Base-by-base conservation (phyloP, 92 coral and sea anemone genomes). In the Actinernus sp. region DNA sequence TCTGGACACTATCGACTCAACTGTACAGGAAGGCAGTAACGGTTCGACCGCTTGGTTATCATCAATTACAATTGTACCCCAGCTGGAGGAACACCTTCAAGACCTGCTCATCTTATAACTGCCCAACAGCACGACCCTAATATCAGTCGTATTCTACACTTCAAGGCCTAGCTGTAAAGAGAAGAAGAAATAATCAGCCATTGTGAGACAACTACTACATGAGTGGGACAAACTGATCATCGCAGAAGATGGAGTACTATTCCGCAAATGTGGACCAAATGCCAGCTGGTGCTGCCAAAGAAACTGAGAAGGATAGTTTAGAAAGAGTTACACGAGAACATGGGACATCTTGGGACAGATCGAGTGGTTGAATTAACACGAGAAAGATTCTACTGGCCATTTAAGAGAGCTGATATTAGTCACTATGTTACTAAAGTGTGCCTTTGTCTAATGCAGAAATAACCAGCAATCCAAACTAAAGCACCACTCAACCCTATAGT, bases 271-370 rank as follows among this genome's bases (percentile, higher is more conserved):
- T 10, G 68, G 74, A 27, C 14, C 66, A 61, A 55, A 39, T 8
- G 27, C 27, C 69, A 62, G 0, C 22, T 73, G 21, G 76, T 73
- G 28, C 41, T 81, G 26, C n/a, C 88, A n/a, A 64, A 47, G 49
- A 46, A 63, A 31, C 39, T 26, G n/a, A 71, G 51, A 26, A 34
- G 30, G 20, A 20, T 23, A 16, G 87, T 63, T 16, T 81, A 72
- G 22, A 27, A 55, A 38, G 74, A 81, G 63, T 68, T 81, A 17
- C 87, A 72, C 26, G 74, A 81, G 20, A 34, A 81, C 20, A 81
- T 61, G 74, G 87, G 81, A 38, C 87, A 80, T 55, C 46, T 79
- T 23, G n/a, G n/a, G n/a, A n/a, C n/a, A n/a, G n/a, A n/a, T n/a
- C n/a, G n/a, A n/a, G n/a, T n/a, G n/a, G n/a, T n/a, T n/a, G n/a